Base-by-base conservation (phyloP, 2,888 invertebrate genomes). In the Polietes domitor region DNA sequence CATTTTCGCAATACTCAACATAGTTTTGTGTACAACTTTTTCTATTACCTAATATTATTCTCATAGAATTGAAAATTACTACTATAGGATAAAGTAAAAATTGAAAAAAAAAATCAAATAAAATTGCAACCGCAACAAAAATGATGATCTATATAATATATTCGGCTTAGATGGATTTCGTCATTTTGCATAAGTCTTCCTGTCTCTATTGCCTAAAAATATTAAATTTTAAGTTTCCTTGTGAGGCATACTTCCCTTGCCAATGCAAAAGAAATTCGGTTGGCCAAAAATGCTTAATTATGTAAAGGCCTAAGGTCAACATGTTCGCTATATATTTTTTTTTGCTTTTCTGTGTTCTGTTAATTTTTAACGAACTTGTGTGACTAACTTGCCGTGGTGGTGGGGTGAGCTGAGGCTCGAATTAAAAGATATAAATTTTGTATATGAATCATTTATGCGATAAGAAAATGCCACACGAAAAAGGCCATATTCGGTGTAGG, bases 241-340 rank as follows among this genome's bases (percentile, higher is more conserved):
- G 26, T 28, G 28, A 61, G 28, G 1, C 1, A 24, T 15, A 61
- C 61, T 28, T 63, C 19, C 58, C 63, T 17, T 10, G 32, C 2
- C 17, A 63, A 61, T 55, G 5, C 4, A 58, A 2, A 58, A 47
- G 24, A 55, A 32, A 63, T 58, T 55, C 50, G 37, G 17, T 47
- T 58, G 28, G 47, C 24, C 63, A 19, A 28, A 53, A 79, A 73
- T 76, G 53, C 83, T 78, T 81, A 80, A 81, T 81, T 78, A 80
- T 78, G 68, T 32, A 70, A 79, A 81, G 72, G 63, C 76, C 68
- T 72, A 73, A 78, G 78, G 84, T 84, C 83, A 79, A 73, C 61
- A 41, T 61, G 61, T 47, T 76, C 63, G 26, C 74, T 53, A 63
- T 61, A 37, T 7, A 53, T 73, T 73, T 73, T 50, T 2, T 72